Evolutionary conservation across 2,797 vertebrate genomes (phyloP), one percentile per base, ranked within the genome.

Genomic region (Spheniscus humboldti): DNA sequence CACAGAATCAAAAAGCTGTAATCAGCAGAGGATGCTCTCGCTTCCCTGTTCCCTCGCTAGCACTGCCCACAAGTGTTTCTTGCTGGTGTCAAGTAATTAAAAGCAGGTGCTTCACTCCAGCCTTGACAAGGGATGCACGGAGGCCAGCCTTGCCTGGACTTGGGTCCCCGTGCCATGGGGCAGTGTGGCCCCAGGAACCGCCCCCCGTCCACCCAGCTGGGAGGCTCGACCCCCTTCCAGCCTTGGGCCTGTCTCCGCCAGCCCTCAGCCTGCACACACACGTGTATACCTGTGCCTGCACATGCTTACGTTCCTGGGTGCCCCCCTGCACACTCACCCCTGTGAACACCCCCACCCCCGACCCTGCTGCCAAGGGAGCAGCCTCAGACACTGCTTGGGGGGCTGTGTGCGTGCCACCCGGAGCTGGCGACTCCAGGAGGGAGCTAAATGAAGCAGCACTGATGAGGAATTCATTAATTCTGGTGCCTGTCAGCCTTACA

Each of bases 381-480:
- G 66, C 37, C 43, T 28, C 66, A 17, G 27, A 8, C 0, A 5
- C 73, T n/a, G 43, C 37, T 0, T 9, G 48, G 47, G 73, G 52
- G 52, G 24, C 59, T 43, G 59, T 2, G 1, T 14, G 30, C n/a
- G 3, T 47, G 50, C 19, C 59, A 52, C 39, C 68, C 59, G 0
- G 8, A 63, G 90, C 78, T n/a, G 68, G 22, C 1, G 9, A 2
- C 18, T 47, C 60, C 56, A 6, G 78, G 55, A 56, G 55, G 71
- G 66, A 87, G 88, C 41, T 64, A 33, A 89, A 79, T 39, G 71
- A 79, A 41, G 82, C 71, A 62, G 67, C 2, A 1, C 55, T 68
- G 78, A 74, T 79, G 88, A 87, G 72, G 86, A 83, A 18, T 83
- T 86, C 67, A 30, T 94, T 92, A 82, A 91, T 92, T 74, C 77